Conservation (phyloP, 2,113 vertebrate species). For the Rhynchopsitta pachyrhyncha region DNA sequence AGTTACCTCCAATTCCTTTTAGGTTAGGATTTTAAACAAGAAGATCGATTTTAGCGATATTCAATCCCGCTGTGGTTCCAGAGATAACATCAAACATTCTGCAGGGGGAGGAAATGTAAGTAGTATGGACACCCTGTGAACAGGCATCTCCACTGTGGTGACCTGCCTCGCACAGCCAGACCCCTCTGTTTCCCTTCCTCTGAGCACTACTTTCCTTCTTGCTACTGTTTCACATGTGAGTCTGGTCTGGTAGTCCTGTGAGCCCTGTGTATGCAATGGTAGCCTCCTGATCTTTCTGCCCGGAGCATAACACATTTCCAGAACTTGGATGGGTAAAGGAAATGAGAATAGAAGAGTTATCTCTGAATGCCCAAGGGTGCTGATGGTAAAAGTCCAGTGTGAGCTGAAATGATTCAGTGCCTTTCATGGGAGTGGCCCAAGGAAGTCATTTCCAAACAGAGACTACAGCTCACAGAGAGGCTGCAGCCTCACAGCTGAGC, state of each 20-base stretch:
- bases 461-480: background rate
- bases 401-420: background rate
- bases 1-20: conserved; percentile 82
- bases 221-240: background rate
- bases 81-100: conserved; percentile 92
- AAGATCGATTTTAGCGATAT: conserved; percentile 90
- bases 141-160: conserved; percentile 40
- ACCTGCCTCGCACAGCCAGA: conserved; percentile 23
- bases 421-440: background rate
- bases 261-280: conserved; percentile 7
- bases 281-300: conserved; percentile 19
- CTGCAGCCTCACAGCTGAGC: background rate
- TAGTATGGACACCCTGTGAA: conserved; percentile 62
- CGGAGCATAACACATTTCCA: background rate
- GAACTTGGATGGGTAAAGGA: background rate
- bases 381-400: background rate
- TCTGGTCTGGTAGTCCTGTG: background rate
- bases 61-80: conserved; percentile 90
- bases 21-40: conserved; percentile 96
- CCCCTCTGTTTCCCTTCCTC: conserved; percentile 11
- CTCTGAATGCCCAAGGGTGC: background rate
- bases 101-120: conserved; percentile 90
- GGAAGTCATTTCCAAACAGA: background rate
- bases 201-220: conserved; percentile 12
- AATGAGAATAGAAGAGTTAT: background rate